phyloP scores from a whole-genome alignment of 2,797 vertebrate species.

The Spizella passerina region DNA sequence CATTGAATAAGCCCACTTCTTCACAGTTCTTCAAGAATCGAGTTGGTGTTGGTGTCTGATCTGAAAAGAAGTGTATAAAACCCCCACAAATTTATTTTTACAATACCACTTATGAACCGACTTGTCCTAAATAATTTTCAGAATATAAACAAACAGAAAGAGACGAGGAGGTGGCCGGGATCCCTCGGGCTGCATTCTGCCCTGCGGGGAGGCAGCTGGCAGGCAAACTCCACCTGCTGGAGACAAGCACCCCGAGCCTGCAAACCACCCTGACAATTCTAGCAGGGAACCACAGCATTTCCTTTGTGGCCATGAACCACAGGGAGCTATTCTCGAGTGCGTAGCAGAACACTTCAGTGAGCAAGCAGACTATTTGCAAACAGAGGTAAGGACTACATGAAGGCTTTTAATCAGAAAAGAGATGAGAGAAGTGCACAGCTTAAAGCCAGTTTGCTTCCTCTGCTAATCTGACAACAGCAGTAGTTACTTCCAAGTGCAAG shows the following conservation, averaged over 20 bases:
- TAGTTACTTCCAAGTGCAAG: background rate
- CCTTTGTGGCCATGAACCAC: background rate
- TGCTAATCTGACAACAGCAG: background rate
- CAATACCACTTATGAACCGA: background rate
- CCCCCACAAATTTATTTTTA: background rate
- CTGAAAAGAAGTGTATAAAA: constrained; percentile 78
- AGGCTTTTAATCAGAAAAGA: background rate
- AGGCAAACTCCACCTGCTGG: constrained; percentile 42
- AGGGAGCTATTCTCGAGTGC: background rate
- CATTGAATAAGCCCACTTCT: constrained; percentile 98
- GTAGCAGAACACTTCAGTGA: background rate
- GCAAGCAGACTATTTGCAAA: background rate
- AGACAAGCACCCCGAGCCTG: background rate
- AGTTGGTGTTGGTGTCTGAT: constrained; percentile 99
- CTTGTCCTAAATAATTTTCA: background rate
- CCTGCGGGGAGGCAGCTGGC: background rate
- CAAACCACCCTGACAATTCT: background rate
- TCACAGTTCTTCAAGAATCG: constrained; percentile 99
- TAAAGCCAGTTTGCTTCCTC: background rate
- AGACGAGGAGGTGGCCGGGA: fast-evolving
- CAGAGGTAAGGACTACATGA: background rate
- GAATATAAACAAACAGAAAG: background rate
- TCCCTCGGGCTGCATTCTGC: no score
- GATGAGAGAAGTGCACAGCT: background rate
- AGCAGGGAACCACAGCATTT: background rate